Percentiles rank a stretch among this genome's conserved stretches.
Conservation (phyloP, 2,113 vertebrate genomes). For the Rallus limicola region DNA sequence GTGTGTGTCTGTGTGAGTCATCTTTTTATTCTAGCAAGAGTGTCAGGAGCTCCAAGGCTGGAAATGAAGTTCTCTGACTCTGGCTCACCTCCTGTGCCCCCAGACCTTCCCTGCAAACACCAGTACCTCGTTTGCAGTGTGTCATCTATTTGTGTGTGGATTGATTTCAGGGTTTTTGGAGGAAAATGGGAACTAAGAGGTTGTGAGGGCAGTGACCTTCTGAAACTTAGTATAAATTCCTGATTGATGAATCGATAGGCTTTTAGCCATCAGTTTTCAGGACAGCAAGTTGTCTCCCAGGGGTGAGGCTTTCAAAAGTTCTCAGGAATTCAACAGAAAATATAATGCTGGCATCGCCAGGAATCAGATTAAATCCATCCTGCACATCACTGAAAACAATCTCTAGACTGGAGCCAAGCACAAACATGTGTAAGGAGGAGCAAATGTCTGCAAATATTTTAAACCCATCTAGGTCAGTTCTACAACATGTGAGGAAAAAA, state of each 20-base stretch:
- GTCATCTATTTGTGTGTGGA: not conserved
- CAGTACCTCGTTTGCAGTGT: not conserved
- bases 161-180: not conserved
- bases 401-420: not conserved
- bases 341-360: not conserved
- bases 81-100: not conserved
- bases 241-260: not conserved
- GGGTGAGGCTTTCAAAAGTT: not conserved
- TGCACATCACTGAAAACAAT: not conserved
- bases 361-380: not conserved
- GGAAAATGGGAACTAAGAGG: not conserved
- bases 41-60: not conserved
- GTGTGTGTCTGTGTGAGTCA: accelerated
- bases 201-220: not conserved
- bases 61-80: not conserved
- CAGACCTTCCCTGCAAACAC: not conserved
- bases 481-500: not conserved
- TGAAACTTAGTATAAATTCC: not conserved
- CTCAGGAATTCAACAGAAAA: not conserved
- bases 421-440: not conserved
- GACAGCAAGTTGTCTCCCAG: not conserved
- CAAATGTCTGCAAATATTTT: not conserved
- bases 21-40: not conserved
- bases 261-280: not conserved
- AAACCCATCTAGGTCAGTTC: not conserved